These are phyloP conservation scores for Ametastegia equiseti DNA, from an alignment of 2,888 invertebrate species.

Conservation along the genomic window DNA sequence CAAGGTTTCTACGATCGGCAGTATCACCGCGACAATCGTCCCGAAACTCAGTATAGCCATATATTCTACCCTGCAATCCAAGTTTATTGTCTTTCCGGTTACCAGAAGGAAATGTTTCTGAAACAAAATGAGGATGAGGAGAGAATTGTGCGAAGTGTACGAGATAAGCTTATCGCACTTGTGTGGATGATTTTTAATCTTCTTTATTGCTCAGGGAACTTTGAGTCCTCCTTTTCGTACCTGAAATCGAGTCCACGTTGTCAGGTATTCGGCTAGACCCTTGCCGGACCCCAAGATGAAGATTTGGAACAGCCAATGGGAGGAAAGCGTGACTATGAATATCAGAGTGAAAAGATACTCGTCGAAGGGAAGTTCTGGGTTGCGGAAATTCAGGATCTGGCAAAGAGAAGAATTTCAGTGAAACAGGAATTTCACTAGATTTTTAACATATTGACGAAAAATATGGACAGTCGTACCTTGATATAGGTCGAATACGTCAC, in stretches of 20 bases:
- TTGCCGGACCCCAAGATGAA: constrained; percentile 12
- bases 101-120: constrained; percentile 21
- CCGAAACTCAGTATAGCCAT: background rate
- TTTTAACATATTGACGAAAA: background rate
- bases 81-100: background rate
- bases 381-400: constrained; percentile 10
- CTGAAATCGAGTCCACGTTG: constrained; percentile 20
- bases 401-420: background rate
- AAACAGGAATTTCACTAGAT: no score
- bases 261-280: constrained; percentile 7
- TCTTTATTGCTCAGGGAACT: no score
- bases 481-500: constrained; percentile 21
- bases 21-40: background rate
- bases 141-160: background rate
- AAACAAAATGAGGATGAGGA: background rate
- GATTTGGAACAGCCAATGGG: constrained; percentile 27
- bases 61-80: constrained; percentile 2
- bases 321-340: background rate
- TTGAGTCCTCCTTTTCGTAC: background rate
- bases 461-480: background rate
- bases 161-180: background rate
- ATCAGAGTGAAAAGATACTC: constrained; percentile 32
- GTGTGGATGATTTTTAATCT: background rate
- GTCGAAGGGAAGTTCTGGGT: constrained; percentile 39
- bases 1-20: background rate